Evolutionary conservation across 2,113 vertebrate genomes (phyloP).

Genomic region (Cryptotis parvus): DNA sequence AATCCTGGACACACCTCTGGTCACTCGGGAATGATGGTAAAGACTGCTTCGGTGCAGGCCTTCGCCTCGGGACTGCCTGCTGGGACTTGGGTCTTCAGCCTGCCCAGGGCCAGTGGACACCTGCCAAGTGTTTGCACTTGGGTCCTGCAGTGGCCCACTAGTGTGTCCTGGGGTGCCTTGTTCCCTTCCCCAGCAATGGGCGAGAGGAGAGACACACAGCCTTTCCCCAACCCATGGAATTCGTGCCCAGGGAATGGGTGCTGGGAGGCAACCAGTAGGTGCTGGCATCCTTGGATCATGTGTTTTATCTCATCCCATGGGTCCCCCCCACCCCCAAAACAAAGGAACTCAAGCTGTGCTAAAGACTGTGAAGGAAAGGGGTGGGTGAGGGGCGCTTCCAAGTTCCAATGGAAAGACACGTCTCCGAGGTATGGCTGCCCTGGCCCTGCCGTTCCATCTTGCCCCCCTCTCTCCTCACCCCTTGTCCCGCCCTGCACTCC

Average conservation of each 20-base stretch:
- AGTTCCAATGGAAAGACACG: background rate
- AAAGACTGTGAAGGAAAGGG: background rate
- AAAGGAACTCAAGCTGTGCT: background rate
- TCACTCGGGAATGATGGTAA: no score
- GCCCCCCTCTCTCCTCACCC: no score
- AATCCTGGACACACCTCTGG: background rate
- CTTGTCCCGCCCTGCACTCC: background rate
- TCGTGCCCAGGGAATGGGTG: no score
- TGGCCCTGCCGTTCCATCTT: background rate
- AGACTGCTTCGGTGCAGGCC: no score
- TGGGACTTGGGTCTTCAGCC: no score
- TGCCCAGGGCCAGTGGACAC: no score
- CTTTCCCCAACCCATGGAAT: background rate
- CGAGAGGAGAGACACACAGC: background rate
- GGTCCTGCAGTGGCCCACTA: no score
- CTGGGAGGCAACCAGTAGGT: background rate
- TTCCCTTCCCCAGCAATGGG: no score
- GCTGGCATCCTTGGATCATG: fast-evolving
- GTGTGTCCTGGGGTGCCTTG: no score
- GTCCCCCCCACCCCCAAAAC: no score
- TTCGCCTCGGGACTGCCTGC: no score
- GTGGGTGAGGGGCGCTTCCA: background rate
- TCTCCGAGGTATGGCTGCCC: background rate
- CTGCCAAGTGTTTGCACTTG: no score
- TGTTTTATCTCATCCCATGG: fast-evolving